Evolutionary conservation across 64 coral and sea anemone species (phyloP), one percentile per base, ranked within the genome.

Genomic region (Stichodactyla helianthus): DNA sequence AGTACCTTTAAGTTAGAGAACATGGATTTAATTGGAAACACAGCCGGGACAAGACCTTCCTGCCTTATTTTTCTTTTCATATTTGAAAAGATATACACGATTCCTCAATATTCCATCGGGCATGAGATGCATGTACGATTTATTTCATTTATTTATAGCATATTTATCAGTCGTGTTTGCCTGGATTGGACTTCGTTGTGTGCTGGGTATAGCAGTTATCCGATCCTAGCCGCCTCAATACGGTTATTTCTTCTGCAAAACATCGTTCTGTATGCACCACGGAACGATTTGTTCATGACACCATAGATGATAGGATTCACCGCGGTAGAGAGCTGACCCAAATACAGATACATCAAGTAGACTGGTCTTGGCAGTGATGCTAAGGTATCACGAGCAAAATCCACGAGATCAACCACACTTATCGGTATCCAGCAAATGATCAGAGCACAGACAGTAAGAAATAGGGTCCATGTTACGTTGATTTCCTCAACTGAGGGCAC

Each of bases 261-360:
- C 6, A 82, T 53, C 14, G 52, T 82, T 8, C 7, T 53, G 51
- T 82, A 82, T 17, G 50, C 79, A 10, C 23, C 51, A 19, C 79
- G 17, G 14, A 82, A 82, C 6, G 79, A 54, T 15, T 82, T 82
- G 51, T 82, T 82, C 79, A 82, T 54, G 6, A 82, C 79, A 19
- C 79, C 79, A 52, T 82, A 82, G n/a, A 82, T 54, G 12, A 82
- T 22, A n/a, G 79, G 79, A 19, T 82, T 82, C 9, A 82, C 79
- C 2, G 79, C 79, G 0, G 79, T 54, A 52, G 79, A 82, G 4
- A 82, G 6, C 13, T 53, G 51, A 3, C 50, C 79, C 50, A 82
- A 52, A 51, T n/a, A 57, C 12, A 54, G 14, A 22, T 82, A 82
- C 51, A 82, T 10, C 10, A 82, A 11, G 22, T 82, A 82, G 50